Evolutionary conservation across 2,797 vertebrate genomes (phyloP).

Genomic region (Phyllotis vaccarum): DNA sequence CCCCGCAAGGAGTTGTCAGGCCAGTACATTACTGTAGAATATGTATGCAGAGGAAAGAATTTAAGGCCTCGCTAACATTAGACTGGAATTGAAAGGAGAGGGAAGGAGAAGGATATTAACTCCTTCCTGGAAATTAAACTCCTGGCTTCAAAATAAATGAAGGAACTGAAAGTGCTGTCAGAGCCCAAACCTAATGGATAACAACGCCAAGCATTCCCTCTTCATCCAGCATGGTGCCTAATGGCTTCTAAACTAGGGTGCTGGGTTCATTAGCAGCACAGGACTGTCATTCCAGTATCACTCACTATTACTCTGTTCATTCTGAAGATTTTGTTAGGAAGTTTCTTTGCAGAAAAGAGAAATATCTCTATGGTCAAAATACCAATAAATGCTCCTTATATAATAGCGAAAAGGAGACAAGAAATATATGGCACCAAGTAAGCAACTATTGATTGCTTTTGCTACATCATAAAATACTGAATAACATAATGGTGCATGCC

Average conservation of each 20-base stretch:
- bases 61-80: background rate
- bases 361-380: slow-evolving; percentile 15
- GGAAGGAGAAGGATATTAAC: background rate
- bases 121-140: slow-evolving; percentile 35
- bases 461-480: background rate
- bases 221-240: background rate
- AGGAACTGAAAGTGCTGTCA: background rate
- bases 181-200: background rate
- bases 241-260: background rate
- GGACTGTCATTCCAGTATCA: slow-evolving; percentile 8
- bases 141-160: slow-evolving; percentile 52
- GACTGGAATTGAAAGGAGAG: background rate
- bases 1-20: background rate
- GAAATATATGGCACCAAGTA: slow-evolving; percentile 23
- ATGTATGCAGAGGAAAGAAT: slow-evolving; percentile 30
- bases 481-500: background rate
- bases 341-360: slow-evolving; percentile 28
- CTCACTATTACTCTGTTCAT: background rate
- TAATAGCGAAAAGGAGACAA: slow-evolving; percentile 54
- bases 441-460: slow-evolving; percentile 1
- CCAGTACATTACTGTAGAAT: background rate
- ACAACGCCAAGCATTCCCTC: background rate
- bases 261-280: slow-evolving; percentile 28
- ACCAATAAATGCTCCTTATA: slow-evolving; percentile 35
- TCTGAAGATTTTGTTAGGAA: slow-evolving; percentile 42